Percentiles rank a stretch among this genome's conserved stretches.
These are phyloP conservation scores for Leucoma salicis DNA, from an alignment of 2,888 invertebrate genomes.

Conservation along the genomic window DNA sequence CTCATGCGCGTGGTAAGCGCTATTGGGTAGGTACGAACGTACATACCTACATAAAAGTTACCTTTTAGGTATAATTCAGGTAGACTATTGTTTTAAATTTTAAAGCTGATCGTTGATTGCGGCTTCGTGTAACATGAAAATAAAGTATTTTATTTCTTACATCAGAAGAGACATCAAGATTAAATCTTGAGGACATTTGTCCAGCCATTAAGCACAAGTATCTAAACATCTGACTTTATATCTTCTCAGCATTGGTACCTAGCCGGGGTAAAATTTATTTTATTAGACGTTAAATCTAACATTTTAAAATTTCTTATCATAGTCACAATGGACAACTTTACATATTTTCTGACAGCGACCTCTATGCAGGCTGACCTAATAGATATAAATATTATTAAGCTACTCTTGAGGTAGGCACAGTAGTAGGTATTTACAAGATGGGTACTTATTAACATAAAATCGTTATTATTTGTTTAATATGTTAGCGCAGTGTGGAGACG, in stretches of 20 bases:
- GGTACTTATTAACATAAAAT: slow-evolving; percentile 28
- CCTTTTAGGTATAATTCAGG: too few relatives aligned
- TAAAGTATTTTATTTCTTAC: slow-evolving; percentile 4
- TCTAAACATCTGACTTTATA: slow-evolving; percentile 6
- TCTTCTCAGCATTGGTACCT: slow-evolving; percentile 1
- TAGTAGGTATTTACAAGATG: slow-evolving; percentile 21
- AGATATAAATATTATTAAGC: too few relatives aligned
- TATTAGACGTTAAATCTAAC: not conserved
- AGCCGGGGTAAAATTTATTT: not conserved
- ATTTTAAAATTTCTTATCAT: not conserved
- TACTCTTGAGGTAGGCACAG: not conserved
- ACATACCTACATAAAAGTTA: too few relatives aligned
- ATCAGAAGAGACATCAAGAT: slow-evolving; percentile 8
- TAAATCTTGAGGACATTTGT: slow-evolving; percentile 5
- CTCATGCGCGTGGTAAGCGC: too few relatives aligned
- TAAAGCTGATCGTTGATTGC: not conserved
- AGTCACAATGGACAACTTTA: not conserved
- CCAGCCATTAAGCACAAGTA: slow-evolving; percentile 6
- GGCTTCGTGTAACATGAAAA: not conserved
- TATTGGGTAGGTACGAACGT: too few relatives aligned
- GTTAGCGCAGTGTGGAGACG: slow-evolving; percentile 24
- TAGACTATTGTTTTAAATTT: not conserved
- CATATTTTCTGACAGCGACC: not conserved
- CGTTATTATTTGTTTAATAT: slow-evolving; percentile 55
- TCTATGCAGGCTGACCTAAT: too few relatives aligned